These are phyloP conservation scores for Conger conger DNA, from an alignment of 2,113 vertebrate species.

Conservation along the genomic window DNA sequence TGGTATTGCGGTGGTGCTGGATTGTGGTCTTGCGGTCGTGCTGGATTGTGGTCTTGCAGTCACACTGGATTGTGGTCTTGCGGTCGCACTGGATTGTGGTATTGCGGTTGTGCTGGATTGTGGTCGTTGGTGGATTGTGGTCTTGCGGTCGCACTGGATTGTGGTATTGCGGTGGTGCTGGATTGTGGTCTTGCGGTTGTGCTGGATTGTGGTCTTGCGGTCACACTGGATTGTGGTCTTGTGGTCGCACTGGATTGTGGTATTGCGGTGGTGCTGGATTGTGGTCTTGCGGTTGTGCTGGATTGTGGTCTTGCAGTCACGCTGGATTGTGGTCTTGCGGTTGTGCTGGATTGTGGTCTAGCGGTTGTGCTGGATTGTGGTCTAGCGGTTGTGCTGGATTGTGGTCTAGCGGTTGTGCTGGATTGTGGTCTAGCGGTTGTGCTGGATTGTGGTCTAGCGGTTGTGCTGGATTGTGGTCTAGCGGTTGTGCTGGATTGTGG, in stretches of 20 bases:
- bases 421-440: neutral
- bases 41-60: too few relatives aligned
- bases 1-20: slow-evolving; percentile 40
- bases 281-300: slow-evolving; percentile 42
- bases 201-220: slow-evolving; percentile 41
- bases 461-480: slow-evolving; percentile 43
- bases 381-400: slow-evolving; percentile 42
- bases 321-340: neutral
- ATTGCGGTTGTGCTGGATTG: slow-evolving; percentile 48
- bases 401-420: slow-evolving; percentile 41
- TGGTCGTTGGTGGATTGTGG: neutral
- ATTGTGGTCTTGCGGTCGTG: neutral
- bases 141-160: slow-evolving; percentile 41
- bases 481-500: too few relatives aligned
- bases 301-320: too few relatives aligned
- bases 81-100: slow-evolving; percentile 41
- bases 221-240: too few relatives aligned
- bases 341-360: slow-evolving; percentile 43
- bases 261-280: slow-evolving; percentile 42
- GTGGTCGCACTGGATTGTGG: neutral
- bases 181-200: neutral
- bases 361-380: slow-evolving; percentile 43
- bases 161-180: slow-evolving; percentile 40
- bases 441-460: slow-evolving; percentile 41
- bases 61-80: neutral